Evolutionary conservation across 2,888 invertebrate species (phyloP), one percentile per base, ranked within the genome.

Genomic region (Opisthograptis luteolata): DNA sequence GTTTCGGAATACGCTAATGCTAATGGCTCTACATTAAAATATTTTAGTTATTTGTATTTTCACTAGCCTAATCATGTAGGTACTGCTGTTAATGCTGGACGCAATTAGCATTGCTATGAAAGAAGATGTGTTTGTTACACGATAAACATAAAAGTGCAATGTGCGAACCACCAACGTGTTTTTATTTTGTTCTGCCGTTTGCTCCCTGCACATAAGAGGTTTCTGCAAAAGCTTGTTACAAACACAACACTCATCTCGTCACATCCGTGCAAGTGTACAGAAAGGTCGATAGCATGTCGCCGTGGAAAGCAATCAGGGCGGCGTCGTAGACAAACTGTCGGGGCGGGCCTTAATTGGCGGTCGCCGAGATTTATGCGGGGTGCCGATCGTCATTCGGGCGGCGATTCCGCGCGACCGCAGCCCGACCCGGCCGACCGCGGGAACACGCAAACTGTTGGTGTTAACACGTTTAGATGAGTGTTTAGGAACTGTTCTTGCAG

Each of bases 311-410:
- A 92, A 92, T 91, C 90, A 91, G 84, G 87, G 83, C 81, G 81
- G 79, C 81, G 79, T 80, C 80, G 87, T 84, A 88, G 87, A 89
- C 89, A 89, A 89, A 89, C 87, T 89, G 89, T 88, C 88, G 88
- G 81, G 84, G 84, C 70, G 81, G 77, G 67, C 84, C 87, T 85
- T 91, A 90, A 90, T 91, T 91, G 90, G 90, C 87, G 89, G 90
- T 87, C 84, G 80, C 70, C 56, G 81, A 89, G 90, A 90, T 91
- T 90, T 90, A 91, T 90, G 87, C 87, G 85, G 82, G 73, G 80
- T 75, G 79, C 79, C 79, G 81, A 75, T 81, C 87, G 82, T 84
- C 84, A 83, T 79, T 74, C 74, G 79, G 76, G 63, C 75, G 76
- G 64, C 77, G 76, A 74, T 76, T 73, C 68, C 68, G 62, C 63